Percentiles rank a stretch among this genome's conserved stretches.
Evolutionary conservation across 2,888 invertebrate species (phyloP).

Genomic region (Pyralis farinalis): DNA sequence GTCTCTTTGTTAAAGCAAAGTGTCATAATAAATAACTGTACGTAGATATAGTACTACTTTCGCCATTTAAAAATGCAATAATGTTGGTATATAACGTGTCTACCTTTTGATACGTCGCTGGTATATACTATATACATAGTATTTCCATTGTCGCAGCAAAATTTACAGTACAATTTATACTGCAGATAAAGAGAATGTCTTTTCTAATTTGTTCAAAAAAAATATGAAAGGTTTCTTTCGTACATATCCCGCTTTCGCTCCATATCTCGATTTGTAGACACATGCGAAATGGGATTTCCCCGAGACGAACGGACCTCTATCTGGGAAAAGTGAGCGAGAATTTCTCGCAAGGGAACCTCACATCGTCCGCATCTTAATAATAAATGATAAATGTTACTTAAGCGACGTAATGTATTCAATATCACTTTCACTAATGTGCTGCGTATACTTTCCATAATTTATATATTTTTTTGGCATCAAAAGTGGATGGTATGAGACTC

Average conservation of each 20-base stretch:
- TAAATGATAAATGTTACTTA: conserved; percentile 12
- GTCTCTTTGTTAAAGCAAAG: no score
- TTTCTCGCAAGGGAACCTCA: conserved; percentile 4
- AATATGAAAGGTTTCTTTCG: not conserved
- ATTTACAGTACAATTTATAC: not conserved
- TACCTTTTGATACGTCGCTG: no score
- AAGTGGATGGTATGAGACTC: no score
- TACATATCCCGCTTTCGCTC: conserved; percentile 1
- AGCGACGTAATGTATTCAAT: conserved; percentile 10
- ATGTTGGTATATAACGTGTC: no score
- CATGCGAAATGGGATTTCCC: conserved; percentile 8
- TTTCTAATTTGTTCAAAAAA: conserved; percentile 6
- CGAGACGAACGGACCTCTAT: conserved; percentile 4
- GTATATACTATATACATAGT: no score
- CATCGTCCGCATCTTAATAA: conserved; percentile 10
- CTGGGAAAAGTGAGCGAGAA: conserved; percentile 3
- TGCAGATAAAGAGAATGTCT: not conserved
- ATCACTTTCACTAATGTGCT: conserved; percentile 10
- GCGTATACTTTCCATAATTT: conserved; percentile 8
- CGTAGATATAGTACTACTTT: no score
- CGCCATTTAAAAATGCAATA: no score
- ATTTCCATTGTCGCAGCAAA: not conserved
- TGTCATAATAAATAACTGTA: no score
- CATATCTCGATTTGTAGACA: conserved; percentile 8
- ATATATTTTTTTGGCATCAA: not conserved